A percentile compares a stretch with the other conserved stretches of the same genome.
Conservation (phyloP, 2,888 invertebrate genomes). For the Herminia tarsipennalis region DNA sequence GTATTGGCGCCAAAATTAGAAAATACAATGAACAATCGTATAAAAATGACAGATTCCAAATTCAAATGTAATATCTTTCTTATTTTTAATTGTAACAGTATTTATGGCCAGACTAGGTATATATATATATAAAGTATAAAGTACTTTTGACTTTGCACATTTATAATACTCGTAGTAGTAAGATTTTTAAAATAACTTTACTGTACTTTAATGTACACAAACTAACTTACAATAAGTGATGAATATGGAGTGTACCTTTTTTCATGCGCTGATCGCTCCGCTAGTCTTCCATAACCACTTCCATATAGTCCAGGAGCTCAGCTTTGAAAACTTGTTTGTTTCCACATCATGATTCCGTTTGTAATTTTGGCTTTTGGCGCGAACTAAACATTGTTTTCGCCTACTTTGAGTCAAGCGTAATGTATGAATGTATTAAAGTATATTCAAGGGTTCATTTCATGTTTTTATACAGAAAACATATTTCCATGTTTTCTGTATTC, state of each 20-base stretch:
- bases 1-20: too few relatives aligned
- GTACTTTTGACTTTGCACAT: too few relatives aligned
- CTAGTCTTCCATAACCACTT: slow-evolving; percentile 2
- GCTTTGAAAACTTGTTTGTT: slow-evolving; percentile 54
- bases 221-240: too few relatives aligned
- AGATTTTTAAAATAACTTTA: too few relatives aligned
- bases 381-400: slow-evolving; percentile 38
- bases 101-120: too few relatives aligned
- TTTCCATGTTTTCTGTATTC: slow-evolving; percentile 14
- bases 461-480: slow-evolving; percentile 10
- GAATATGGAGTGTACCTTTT: background rate
- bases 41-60: too few relatives aligned
- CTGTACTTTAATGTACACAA: too few relatives aligned
- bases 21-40: too few relatives aligned
- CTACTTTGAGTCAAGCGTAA: slow-evolving; percentile 14
- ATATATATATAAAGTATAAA: too few relatives aligned
- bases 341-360: slow-evolving; percentile 26
- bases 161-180: too few relatives aligned
- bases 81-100: too few relatives aligned
- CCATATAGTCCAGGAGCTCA: slow-evolving; percentile 32
- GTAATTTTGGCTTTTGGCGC: slow-evolving; percentile 33
- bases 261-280: slow-evolving; percentile 16
- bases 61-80: too few relatives aligned
- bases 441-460: slow-evolving; percentile 18
- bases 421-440: slow-evolving; percentile 23